phyloP scores from a whole-genome alignment of 64 coral and sea anemone genomes.

The Trachythela sp. region DNA sequence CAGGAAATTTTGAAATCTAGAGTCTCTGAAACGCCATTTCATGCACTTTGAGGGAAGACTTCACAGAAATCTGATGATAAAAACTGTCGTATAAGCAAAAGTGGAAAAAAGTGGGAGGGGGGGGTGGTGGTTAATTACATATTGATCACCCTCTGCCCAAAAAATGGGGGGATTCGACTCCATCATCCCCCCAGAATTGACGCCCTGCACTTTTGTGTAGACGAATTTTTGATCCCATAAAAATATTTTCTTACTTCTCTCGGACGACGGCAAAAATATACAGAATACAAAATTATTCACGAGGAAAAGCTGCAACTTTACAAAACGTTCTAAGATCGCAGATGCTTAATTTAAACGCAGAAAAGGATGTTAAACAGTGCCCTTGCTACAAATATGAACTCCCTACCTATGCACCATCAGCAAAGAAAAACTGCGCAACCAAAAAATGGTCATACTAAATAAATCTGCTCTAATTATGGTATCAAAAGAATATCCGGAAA shows the following conservation, averaged over 20 bases:
- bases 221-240: conserved; percentile 60
- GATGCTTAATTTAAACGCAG: background rate
- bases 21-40: no score
- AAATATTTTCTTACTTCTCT: no score
- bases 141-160: no score
- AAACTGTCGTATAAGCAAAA: no score
- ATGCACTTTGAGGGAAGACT: no score
- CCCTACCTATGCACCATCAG: background rate
- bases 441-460: background rate
- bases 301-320: conserved; percentile 7
- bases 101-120: no score
- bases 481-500: background rate
- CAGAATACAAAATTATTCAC: background rate
- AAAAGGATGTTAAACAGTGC: background rate
- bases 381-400: background rate
- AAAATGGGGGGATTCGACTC: no score
- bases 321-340: conserved; percentile 25
- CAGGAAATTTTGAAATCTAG: no score
- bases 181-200: no score
- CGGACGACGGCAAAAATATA: conserved; percentile 40
- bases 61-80: no score
- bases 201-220: conserved; percentile 36
- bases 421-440: background rate
- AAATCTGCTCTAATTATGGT: background rate
- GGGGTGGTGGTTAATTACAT: no score